A percentile compares a stretch with the other conserved stretches of the same genome.
Evolutionary conservation across 2,888 invertebrate species (phyloP).

Genomic region (Melinaea menophilus): DNA sequence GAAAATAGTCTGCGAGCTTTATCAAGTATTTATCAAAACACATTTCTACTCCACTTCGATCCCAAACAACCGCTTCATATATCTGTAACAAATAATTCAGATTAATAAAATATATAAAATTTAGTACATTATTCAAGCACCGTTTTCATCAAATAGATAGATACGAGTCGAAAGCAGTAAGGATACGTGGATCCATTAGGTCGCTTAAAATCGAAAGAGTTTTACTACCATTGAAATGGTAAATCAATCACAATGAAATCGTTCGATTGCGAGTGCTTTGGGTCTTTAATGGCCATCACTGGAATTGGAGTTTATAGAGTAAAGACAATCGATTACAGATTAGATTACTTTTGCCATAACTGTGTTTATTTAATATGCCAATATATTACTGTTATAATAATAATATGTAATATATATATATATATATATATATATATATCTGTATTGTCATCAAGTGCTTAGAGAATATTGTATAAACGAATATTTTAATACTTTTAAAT

Average conservation of each 20-base stretch:
- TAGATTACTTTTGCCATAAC: constrained; percentile 16
- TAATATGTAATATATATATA: no score
- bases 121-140: constrained; percentile 9
- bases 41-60: constrained; percentile 55
- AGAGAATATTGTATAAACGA: no score
- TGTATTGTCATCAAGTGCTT: no score
- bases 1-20: constrained; percentile 66
- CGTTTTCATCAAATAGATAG: constrained; percentile 18
- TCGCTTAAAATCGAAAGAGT: constrained; percentile 43
- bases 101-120: background rate
- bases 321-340: constrained; percentile 20
- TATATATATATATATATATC: no score
- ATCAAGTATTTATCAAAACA: constrained; percentile 67
- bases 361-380: background rate
- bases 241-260: constrained; percentile 65
- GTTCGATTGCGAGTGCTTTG: constrained; percentile 46
- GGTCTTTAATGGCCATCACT: constrained; percentile 44
- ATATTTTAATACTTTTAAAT: no score
- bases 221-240: constrained; percentile 47
- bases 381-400: background rate
- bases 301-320: constrained; percentile 18
- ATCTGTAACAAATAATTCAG: constrained; percentile 51
- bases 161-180: constrained; percentile 10
- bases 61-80: constrained; percentile 33
- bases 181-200: constrained; percentile 39